Percentiles rank a stretch among this genome's conserved stretches.
phyloP scores from a whole-genome alignment of 2,797 vertebrate genomes.

The Eulemur albifrons region DNA sequence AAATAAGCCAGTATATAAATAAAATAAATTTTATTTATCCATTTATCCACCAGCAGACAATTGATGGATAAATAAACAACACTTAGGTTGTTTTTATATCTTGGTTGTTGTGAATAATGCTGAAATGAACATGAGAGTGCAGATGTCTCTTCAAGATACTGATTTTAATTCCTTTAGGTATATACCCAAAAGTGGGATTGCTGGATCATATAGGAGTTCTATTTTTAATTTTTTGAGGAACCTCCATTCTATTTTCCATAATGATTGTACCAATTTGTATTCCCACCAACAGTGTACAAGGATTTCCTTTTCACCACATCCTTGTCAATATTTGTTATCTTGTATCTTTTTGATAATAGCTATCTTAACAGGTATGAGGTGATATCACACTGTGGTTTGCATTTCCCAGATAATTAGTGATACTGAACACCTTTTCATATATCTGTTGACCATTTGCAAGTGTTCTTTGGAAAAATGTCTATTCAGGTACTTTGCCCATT shows the following conservation, averaged over 20 bases:
- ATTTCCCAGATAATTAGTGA: not conserved
- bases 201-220: not conserved
- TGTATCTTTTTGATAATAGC: not conserved
- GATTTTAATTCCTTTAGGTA: not conserved
- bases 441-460: not conserved
- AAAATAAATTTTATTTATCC: not conserved
- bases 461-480: not conserved
- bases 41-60: not conserved
- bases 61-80: not conserved
- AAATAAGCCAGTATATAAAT: not conserved
- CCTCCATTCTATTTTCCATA: not conserved
- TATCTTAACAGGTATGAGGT: not conserved
- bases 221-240: not conserved
- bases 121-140: not conserved
- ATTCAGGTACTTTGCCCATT: not conserved
- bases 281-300: not conserved
- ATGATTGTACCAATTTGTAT: not conserved
- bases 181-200: not conserved
- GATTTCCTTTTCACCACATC: not conserved
- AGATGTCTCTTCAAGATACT: not conserved
- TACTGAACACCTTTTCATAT: not conserved
- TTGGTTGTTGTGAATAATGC: not conserved
- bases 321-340: not conserved
- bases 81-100: not conserved
- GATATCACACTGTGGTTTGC: not conserved